Evolutionary conservation across 1,140 invertebrate species (phyloP).

Genomic region (Ceratoteleas bidentatus): DNA sequence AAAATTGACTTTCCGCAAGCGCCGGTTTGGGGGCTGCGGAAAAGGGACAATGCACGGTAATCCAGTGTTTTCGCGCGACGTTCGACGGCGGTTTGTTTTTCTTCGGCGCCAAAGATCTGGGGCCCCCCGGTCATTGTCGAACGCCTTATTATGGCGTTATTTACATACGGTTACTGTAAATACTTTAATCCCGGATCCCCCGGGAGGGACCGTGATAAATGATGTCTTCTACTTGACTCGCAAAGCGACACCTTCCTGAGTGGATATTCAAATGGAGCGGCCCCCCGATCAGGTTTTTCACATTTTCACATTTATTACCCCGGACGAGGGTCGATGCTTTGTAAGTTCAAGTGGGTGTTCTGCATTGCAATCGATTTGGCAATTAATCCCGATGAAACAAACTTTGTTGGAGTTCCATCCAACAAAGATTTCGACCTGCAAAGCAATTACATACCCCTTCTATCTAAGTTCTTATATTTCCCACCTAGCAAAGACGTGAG

Average conservation of each 20-base stretch:
- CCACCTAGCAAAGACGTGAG: no score
- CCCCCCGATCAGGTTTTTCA: conserved; percentile 59
- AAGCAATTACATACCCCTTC: no score
- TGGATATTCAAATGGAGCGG: conserved; percentile 60
- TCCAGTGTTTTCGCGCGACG: conserved; percentile 60
- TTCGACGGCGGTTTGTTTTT: conserved; percentile 52
- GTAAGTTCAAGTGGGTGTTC: conserved; percentile 26
- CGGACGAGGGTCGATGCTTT: conserved; percentile 13
- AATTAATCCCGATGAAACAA: neutral
- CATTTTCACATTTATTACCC: conserved; percentile 61
- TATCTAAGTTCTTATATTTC: no score
- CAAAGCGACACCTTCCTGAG: conserved; percentile 59
- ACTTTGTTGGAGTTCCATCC: no score
- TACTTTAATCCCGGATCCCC: conserved; percentile 65
- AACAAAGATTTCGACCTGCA: no score
- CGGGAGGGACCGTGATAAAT: conserved; percentile 61
- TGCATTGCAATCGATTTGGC: neutral
- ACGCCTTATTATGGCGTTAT: conserved; percentile 58
- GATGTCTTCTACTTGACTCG: conserved; percentile 66
- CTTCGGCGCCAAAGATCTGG: conserved; percentile 30
- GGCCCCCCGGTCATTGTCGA: conserved; percentile 57
- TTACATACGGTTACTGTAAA: conserved; percentile 67
- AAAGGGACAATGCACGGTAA: conserved; percentile 60
- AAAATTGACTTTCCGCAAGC: conserved; percentile 70
- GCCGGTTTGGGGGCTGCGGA: conserved; percentile 37